Percentiles rank a stretch among this genome's conserved stretches.
These are phyloP conservation scores for Acholoe squamosa DNA, from an alignment of 2,888 invertebrate genomes.

Conservation along the genomic window DNA sequence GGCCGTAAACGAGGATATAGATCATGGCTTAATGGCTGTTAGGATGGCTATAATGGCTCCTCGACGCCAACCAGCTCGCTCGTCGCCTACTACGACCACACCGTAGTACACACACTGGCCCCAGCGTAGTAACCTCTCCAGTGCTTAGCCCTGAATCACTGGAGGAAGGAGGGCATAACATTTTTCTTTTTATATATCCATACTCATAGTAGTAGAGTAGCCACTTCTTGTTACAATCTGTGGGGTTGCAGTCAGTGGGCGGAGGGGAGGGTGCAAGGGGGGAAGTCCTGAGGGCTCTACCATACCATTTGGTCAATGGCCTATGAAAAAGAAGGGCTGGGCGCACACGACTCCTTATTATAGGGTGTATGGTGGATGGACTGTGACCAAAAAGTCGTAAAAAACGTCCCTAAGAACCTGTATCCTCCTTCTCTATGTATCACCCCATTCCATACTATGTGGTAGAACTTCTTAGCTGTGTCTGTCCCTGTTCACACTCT, in stretches of 20 bases:
- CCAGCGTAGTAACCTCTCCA: conserved; percentile 2
- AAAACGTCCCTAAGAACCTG: conserved; percentile 13
- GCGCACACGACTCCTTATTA: conserved; percentile 15
- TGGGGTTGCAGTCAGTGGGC: no score
- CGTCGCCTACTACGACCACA: neutral
- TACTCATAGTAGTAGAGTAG: neutral
- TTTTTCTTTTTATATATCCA: neutral
- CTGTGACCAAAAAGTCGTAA: conserved; percentile 39
- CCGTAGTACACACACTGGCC: conserved; percentile 8
- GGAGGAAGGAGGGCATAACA: conserved; percentile 4
- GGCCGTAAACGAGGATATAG: conserved; percentile 47
- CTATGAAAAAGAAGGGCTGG: neutral
- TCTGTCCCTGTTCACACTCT: neutral
- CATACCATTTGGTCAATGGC: neutral
- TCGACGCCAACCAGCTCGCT: conserved; percentile 21
- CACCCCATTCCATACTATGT: neutral
- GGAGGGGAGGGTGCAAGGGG: no score
- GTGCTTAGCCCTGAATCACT: conserved; percentile 18
- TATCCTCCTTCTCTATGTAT: no score
- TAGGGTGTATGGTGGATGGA: neutral
- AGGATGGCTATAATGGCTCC: conserved; percentile 14
- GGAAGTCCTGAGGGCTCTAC: no score
- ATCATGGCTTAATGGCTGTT: conserved; percentile 53
- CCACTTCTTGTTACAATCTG: neutral
- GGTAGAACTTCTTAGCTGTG: neutral